A percentile compares a stretch with the other conserved stretches of the same genome.
phyloP scores from a whole-genome alignment of 1,140 invertebrate species.

The Cotesia typhae region DNA sequence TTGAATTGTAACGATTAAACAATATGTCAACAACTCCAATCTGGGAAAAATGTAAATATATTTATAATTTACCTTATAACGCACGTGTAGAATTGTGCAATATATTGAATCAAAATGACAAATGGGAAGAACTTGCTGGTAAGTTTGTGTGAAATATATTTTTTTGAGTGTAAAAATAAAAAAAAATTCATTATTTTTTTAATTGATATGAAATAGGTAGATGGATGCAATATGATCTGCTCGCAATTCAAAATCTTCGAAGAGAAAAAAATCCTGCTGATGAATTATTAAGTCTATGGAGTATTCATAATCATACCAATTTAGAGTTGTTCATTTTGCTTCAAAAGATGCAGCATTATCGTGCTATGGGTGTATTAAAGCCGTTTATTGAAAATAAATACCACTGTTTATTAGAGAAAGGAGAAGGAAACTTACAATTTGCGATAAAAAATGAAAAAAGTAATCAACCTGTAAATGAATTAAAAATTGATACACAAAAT shows the following conservation, averaged over 20 bases:
- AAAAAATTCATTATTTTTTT: slow-evolving; percentile 24
- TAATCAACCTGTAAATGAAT: slow-evolving; percentile 48
- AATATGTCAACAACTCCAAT: slow-evolving; percentile 2
- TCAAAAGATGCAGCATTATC: slow-evolving; percentile 76
- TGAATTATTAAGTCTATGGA: slow-evolving; percentile 80
- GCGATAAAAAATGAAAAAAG: slow-evolving; percentile 27
- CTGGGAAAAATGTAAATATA: slow-evolving; percentile 13
- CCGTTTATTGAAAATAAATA: slow-evolving; percentile 70
- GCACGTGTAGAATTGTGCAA: slow-evolving; percentile 76
- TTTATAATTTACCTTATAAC: slow-evolving; percentile 74
- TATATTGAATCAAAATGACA: slow-evolving; percentile 79
- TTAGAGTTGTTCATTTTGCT: slow-evolving; percentile 79
- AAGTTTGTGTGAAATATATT: slow-evolving; percentile 40
- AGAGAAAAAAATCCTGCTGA: slow-evolving; percentile 76
- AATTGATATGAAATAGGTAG: slow-evolving; percentile 54
- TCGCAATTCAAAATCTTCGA: slow-evolving; percentile 65
- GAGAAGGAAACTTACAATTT: slow-evolving; percentile 57
- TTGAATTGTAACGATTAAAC: neutral
- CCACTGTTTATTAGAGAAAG: slow-evolving; percentile 67
- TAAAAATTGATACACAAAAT: slow-evolving; percentile 53
- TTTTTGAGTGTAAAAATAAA: neutral
- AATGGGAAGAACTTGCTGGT: slow-evolving; percentile 80
- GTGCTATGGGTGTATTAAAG: slow-evolving; percentile 75
- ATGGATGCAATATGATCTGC: slow-evolving; percentile 65
- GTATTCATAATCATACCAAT: slow-evolving; percentile 81